Evolutionary conservation across 2,888 invertebrate genomes (phyloP).

Genomic region (Macaria notata): DNA sequence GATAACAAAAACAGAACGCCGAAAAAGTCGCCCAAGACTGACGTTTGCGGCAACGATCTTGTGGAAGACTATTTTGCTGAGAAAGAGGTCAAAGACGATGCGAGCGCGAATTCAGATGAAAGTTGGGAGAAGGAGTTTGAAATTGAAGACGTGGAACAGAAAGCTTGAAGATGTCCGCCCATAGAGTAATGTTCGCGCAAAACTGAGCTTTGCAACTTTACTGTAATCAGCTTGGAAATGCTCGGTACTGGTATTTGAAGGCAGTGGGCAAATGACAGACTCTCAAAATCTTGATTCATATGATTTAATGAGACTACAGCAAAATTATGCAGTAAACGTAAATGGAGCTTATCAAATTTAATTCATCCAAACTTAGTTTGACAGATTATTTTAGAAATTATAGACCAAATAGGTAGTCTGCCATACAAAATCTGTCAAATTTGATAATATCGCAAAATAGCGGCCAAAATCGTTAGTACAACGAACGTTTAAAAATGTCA

Average conservation of each 20-base stretch:
- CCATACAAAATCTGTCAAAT: no score
- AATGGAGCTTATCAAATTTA: no score
- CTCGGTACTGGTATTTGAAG: conserved; percentile 4
- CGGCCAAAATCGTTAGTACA: no score
- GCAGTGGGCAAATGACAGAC: no score
- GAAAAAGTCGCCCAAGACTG: conserved; percentile 59
- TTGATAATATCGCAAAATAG: no score
- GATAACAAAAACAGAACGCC: conserved; percentile 56
- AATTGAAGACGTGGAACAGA: conserved; percentile 65
- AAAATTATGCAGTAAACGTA: no score
- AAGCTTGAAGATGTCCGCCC: conserved; percentile 56
- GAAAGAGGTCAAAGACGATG: conserved; percentile 71
- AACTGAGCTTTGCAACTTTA: conserved; percentile 7
- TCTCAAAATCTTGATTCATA: no score
- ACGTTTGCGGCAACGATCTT: conserved; percentile 73
- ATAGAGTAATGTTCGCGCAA: conserved; percentile 29
- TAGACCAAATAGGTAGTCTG: no score
- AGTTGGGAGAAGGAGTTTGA: conserved; percentile 85
- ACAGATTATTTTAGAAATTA: no score
- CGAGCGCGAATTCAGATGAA: conserved; percentile 78
- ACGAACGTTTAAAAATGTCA: no score
- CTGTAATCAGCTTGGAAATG: conserved; percentile 1
- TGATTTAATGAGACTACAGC: no score
- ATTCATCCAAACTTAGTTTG: no score
- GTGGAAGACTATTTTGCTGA: conserved; percentile 81